Base-by-base conservation (phyloP, 2,797 vertebrate species). In the Odontamblyopus rebecca region DNA sequence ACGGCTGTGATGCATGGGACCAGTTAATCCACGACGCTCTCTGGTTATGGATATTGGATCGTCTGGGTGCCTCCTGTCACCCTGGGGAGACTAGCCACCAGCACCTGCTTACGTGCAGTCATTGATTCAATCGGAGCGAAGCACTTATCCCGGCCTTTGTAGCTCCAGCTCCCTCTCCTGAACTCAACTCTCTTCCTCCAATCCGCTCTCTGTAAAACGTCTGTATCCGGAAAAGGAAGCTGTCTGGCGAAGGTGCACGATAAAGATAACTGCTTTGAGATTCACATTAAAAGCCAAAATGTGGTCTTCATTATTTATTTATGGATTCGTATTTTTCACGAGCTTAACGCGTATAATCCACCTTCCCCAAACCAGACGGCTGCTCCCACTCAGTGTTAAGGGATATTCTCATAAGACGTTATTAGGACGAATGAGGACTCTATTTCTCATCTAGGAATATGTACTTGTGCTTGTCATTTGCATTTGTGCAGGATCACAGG, bases 101-200 rank as follows among this genome's bases (percentile, higher is more conserved):
- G 86, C 88, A 92, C 88, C 91, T 92, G 86, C 91, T 94, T 93
- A 92, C 91, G 89, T 85, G 83, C 83, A 91, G 93, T 90, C 84
- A 93, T 93, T 91, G 93, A 93, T 94, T 93, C 92, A 93, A 92
- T 94, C 93, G 90, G 89, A 91, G 91, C 85, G 89, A 44, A 91
- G 89, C 88, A 72, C 91, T 48, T 81, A 81, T 61, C 71, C 89
- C 88, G 89, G 84, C 91, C 91, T 93, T 94, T 93, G 88, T 86
- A 88, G 79, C 78, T 50, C 84, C 79, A 61, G 30, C 27, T 60
- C 29, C 86, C 85, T 74, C 73, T 90, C 85, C 84, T 82, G 80
- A 68, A 86, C 82, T 90, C 91, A 89, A 89, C 82, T 90, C 82
- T 80, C 77, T 85, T 83, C 86, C 82, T 76, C 85, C 81, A 78